Percentiles rank a stretch among this genome's conserved stretches.
Conservation (phyloP, 2,113 vertebrate genomes). For the Alaudala cheleensis region DNA sequence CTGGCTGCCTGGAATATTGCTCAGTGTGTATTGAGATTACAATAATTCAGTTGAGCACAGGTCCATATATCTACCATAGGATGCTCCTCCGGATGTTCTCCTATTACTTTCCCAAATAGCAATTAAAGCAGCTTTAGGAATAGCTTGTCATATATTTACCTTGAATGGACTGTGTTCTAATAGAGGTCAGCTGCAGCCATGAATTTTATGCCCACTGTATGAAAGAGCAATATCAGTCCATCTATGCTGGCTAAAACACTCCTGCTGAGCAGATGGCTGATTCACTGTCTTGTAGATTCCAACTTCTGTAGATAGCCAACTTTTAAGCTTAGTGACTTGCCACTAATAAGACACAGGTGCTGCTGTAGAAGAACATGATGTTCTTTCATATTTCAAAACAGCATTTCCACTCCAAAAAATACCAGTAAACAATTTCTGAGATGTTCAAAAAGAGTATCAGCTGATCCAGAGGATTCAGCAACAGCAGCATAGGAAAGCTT, state of each 20-base stretch:
- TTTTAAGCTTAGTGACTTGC: slow-evolving; percentile 18
- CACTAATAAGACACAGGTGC: slow-evolving; percentile 34
- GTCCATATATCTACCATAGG: not conserved
- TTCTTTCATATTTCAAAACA: slow-evolving; percentile 29
- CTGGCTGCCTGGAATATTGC: not conserved
- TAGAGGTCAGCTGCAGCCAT: not conserved
- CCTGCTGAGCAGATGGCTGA: slow-evolving; percentile 32
- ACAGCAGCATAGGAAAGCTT: not conserved
- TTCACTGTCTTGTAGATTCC: not conserved
- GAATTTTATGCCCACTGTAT: not conserved
- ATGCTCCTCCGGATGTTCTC: not conserved
- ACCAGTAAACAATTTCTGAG: slow-evolving; percentile 10
- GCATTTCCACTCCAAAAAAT: not conserved
- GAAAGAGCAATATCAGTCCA: slow-evolving; percentile 27
- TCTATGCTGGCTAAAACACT: not conserved
- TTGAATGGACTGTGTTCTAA: not conserved
- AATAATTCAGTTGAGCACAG: not conserved
- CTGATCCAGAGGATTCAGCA: not conserved
- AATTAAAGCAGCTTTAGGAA: slow-evolving; percentile 37
- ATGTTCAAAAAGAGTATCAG: not conserved
- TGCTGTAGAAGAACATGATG: slow-evolving; percentile 32
- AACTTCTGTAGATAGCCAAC: not conserved
- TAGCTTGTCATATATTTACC: not conserved
- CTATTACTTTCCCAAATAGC: not conserved
- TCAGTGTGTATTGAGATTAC: not conserved